Base-by-base conservation (phyloP, 2,797 vertebrate species). In the Cossypha dichroa region DNA sequence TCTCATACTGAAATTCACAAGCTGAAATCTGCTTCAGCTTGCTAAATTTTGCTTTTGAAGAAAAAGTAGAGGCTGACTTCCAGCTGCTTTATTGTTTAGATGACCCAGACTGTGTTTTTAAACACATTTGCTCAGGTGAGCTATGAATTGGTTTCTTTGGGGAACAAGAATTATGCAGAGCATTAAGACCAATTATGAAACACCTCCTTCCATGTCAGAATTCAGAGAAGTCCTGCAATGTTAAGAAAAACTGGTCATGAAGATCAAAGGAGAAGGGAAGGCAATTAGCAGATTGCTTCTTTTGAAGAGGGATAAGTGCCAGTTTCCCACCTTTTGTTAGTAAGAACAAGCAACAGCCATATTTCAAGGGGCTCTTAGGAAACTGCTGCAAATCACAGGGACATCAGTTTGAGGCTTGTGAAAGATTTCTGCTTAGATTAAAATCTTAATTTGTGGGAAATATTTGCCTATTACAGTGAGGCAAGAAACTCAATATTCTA, bases 211-310 rank as follows among this genome's bases (percentile, higher is more conserved):
- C 48, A 74, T 77, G 92, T 85, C 74, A 25, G 18, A 89, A 60
- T n/a, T 74, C 73, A 68, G 49, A 73, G 6, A 74, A 90, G 72
- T 67, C 76, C 36, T 10, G 0, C 10, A 29, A n/a, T 1, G 1
- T 73, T 70, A 48, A 73, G 67, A 69, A 70, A 87, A 76, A 70
- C 4, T 38, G 40, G 48, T 70, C 52, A 48, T 10, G 34, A 82
- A 92, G 81, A 95, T 94, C 63, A 95, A 94, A 96, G 74, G 54
- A 90, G 48, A 81, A 79, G 15, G 28, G 23, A 91, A 92, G 16
- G 78, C 89, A 96, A 96, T 96, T 95, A 96, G 64, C 63, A 87
- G 78, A 87, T 23, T 48, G 48, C 46, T 41, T 54, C 64, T 69
- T 77, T 77, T 85, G 83, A 85, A 85, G 83, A 85, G 10, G 64